A percentile compares a stretch with the other conserved stretches of the same genome.
phyloP scores from a whole-genome alignment of 2,888 invertebrate species.

The Macaria liturata region DNA sequence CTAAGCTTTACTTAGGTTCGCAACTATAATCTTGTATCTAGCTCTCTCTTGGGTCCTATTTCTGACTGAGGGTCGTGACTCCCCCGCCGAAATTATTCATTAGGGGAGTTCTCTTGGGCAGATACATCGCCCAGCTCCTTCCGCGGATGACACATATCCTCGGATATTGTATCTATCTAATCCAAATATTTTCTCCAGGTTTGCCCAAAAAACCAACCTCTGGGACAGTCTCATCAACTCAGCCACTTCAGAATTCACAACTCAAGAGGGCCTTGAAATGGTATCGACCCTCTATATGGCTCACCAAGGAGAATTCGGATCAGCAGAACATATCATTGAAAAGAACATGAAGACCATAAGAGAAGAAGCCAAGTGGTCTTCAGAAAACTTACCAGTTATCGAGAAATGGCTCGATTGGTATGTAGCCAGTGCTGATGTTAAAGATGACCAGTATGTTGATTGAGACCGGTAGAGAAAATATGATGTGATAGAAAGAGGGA shows the following conservation, averaged over 20 bases:
- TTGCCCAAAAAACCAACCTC: slow-evolving; percentile 86
- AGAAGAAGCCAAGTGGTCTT: slow-evolving; percentile 90
- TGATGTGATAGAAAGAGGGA: too few species aligned
- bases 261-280: slow-evolving; percentile 87
- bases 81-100: too few species aligned
- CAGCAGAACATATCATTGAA: slow-evolving; percentile 88
- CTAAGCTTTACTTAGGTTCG: too few species aligned
- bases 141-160: too few species aligned
- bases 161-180: slow-evolving; percentile 23
- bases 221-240: slow-evolving; percentile 90
- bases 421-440: slow-evolving; percentile 47
- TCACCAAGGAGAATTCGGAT: slow-evolving; percentile 87
- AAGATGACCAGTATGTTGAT: slow-evolving; percentile 49
- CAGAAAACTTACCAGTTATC: slow-evolving; percentile 89
- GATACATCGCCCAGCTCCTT: too few species aligned
- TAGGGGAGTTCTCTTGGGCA: too few species aligned
- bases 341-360: slow-evolving; percentile 88
- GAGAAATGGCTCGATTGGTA: slow-evolving; percentile 86
- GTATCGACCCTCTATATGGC: slow-evolving; percentile 86
- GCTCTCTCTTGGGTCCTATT: too few species aligned
- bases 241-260: slow-evolving; percentile 89
- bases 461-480: too few species aligned
- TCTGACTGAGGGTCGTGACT: too few species aligned
- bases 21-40: too few species aligned
- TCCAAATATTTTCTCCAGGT: slow-evolving; percentile 68